These are phyloP conservation scores for Bungarus multicinctus DNA, from an alignment of 2,113 vertebrate genomes.

Conservation along the genomic window DNA sequence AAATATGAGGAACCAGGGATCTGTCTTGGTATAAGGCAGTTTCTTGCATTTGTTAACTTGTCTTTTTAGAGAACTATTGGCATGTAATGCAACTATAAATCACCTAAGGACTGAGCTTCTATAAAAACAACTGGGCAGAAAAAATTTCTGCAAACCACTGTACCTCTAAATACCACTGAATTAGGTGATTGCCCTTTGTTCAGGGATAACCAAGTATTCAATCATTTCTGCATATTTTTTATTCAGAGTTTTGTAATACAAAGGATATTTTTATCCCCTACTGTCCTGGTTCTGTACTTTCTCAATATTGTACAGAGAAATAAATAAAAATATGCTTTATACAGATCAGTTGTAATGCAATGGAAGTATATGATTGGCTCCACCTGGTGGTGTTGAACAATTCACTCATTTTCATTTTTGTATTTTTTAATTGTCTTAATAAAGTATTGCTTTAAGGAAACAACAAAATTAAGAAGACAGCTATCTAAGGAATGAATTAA, in stretches of 20 bases:
- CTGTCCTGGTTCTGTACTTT: neutral
- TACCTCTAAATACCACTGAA: neutral
- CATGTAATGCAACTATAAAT: neutral
- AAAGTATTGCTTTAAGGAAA: neutral
- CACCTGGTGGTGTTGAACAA: constrained; percentile 49
- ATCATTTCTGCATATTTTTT: neutral
- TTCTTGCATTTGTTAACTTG: neutral
- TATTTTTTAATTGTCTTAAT: neutral
- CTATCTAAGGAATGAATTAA: neutral
- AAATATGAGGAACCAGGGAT: neutral
- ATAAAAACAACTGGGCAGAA: neutral
- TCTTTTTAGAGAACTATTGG: neutral
- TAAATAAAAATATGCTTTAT: neutral
- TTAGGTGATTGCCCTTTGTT: neutral
- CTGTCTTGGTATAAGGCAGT: neutral
- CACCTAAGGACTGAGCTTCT: neutral
- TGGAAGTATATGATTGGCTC: constrained; percentile 18
- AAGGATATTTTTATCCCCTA: neutral
- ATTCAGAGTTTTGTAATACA: neutral
- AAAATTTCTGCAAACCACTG: neutral
- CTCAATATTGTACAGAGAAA: neutral
- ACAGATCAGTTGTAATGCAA: neutral
- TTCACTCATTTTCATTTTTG: neutral
- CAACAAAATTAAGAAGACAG: neutral
- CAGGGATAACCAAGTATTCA: neutral